Evolutionary conservation across 2,888 invertebrate genomes (phyloP), one percentile per base, ranked within the genome.

Genomic region (Nysson spinosus): DNA sequence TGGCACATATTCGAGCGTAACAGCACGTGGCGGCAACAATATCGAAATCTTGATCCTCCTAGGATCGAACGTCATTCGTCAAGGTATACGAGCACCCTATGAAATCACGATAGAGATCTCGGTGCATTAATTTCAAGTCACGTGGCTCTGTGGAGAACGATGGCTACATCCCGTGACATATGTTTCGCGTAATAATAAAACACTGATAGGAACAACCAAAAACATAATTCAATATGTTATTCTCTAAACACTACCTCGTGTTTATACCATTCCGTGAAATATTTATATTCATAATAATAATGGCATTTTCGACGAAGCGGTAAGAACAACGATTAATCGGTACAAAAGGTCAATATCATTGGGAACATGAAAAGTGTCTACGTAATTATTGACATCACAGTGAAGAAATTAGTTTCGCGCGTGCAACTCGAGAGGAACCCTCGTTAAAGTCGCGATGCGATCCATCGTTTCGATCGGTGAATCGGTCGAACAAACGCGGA

Each of bases 1-100:
- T 14, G 56, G 28, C 11, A 43, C 12, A 57, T 30, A 24, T 55
- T 61, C 50, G 14, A 57, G 54, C 62, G 67, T 70, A 51, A 47
- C 56, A 50, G 57, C 76, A 76, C 76, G 77, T 77, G 76, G 43
- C 77, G 20, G 24, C 30, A 20, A 65, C 71, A 76, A 77, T 57
- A 47, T 4, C 11, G 39, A 71, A 61, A 71, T 76, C 72, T 72
- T 57, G 78, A 78, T 77, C 71, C 61, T 17, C 24, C 63, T 46
- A 40, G 62, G 73, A 68, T 65, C 62, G 60, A 69, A 52, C 72
- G 63, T 60, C 63, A 77, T 77, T 76, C 66, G 72, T 75, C 65
- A 72, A 72, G 72, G 75, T 75, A 37, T 9, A 35, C 47, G 39
- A 57, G 40, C 60, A 49, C 65, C 63, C 69, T 46, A 49, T 6